These are phyloP conservation scores for Callocephalon fimbriatum DNA, from an alignment of 2,113 vertebrate species.

Conservation along the genomic window DNA sequence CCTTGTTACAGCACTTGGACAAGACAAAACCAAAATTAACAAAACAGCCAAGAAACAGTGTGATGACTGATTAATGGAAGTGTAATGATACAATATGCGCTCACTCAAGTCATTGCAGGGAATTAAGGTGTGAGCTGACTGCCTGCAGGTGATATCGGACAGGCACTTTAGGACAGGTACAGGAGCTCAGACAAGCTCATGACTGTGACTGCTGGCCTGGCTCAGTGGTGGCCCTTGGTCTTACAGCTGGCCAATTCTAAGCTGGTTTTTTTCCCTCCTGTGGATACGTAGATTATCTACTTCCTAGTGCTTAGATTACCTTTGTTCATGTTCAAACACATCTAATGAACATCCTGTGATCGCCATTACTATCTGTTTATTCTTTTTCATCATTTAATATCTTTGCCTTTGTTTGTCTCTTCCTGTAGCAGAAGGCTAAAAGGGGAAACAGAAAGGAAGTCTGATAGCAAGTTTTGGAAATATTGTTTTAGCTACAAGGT, in stretches of 20 bases:
- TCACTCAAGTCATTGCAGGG: slow-evolving; percentile 24
- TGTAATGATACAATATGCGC: background rate
- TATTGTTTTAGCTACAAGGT: background rate
- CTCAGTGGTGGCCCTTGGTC: background rate
- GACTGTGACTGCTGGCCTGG: background rate
- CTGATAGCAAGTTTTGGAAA: background rate
- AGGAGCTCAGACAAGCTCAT: background rate
- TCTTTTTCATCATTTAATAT: background rate
- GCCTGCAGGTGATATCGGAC: background rate
- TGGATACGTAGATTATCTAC: background rate
- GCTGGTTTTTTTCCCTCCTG: background rate
- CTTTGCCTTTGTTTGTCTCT: background rate
- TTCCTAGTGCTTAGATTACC: background rate
- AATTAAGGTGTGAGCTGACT: slow-evolving; percentile 25
- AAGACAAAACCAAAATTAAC: slow-evolving; percentile 17
- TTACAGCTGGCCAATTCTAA: background rate
- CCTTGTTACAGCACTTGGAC: slow-evolving; percentile 18
- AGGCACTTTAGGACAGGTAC: background rate
- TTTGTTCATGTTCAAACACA: background rate
- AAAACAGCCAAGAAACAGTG: background rate
- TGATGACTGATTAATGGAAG: slow-evolving; percentile 24
- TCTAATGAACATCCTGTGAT: background rate
- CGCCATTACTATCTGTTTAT: background rate
- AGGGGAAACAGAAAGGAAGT: background rate
- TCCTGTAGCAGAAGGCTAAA: background rate